A percentile compares a stretch with the other conserved stretches of the same genome.
Conservation (phyloP, 2,797 vertebrate genomes). For the Ctenochaetus hawaiiensis region DNA sequence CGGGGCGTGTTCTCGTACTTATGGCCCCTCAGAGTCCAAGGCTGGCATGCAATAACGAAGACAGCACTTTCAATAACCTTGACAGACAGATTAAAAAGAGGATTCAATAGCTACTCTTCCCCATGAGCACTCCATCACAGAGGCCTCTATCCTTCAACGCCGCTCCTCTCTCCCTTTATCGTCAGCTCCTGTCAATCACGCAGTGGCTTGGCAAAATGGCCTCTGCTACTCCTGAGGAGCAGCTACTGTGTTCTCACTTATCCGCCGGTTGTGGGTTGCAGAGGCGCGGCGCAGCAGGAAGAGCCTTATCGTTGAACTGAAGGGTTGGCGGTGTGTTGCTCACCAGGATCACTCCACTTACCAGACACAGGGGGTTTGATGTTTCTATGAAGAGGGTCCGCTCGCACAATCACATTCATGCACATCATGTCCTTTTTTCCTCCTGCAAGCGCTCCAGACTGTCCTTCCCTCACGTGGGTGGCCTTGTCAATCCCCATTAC, state of each 20-base stretch:
- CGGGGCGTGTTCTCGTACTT: constrained; percentile 64
- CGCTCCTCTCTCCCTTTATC: constrained; percentile 76
- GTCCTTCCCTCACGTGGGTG: constrained; percentile 60
- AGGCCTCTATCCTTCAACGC: constrained; percentile 76
- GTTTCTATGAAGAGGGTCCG: constrained; percentile 23
- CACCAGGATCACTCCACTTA: constrained; percentile 27
- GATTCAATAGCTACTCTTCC: constrained; percentile 82
- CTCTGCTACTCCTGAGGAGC: constrained; percentile 58
- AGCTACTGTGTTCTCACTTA: constrained; percentile 61
- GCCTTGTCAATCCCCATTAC: constrained; percentile 75
- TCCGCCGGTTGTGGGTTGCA: constrained; percentile 60
- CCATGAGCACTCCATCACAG: constrained; percentile 80
- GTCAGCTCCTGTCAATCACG: constrained; percentile 79
- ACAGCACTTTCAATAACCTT: constrained; percentile 86
- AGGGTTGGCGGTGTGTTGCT: constrained; percentile 34
- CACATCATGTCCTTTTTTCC: constrained; percentile 27
- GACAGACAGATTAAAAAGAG: constrained; percentile 86
- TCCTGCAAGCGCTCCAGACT: constrained; percentile 5
- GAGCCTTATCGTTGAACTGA: constrained; percentile 58
- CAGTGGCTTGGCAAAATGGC: constrained; percentile 63
- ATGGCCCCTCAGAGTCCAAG: constrained; percentile 75
- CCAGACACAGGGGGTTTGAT: constrained; percentile 34
- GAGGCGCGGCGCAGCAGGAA: constrained; percentile 40
- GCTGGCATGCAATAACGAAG: constrained; percentile 81
- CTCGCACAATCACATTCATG: constrained; percentile 22